These are phyloP conservation scores for Pinctada fucata DNA, from an alignment of 2,888 invertebrate genomes.

Conservation along the genomic window DNA sequence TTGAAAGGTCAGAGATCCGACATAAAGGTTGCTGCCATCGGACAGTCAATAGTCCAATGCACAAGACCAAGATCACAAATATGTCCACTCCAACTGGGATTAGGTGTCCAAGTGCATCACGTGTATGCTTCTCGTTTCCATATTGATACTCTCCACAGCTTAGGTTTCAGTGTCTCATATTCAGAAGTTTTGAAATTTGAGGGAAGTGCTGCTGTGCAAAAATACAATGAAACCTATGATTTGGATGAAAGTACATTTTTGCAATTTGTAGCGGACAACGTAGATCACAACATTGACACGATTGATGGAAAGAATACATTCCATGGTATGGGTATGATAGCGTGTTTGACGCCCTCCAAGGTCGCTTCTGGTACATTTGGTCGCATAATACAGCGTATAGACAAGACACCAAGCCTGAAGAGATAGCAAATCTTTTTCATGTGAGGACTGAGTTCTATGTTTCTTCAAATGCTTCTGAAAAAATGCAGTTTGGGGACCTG, in stretches of 20 bases:
- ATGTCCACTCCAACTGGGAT: slow-evolving; percentile 50
- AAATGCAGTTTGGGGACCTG: too few species aligned
- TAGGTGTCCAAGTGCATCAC: slow-evolving; percentile 50
- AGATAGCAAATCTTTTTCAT: too few species aligned
- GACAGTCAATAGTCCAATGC: slow-evolving; percentile 50
- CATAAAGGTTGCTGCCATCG: slow-evolving; percentile 44
- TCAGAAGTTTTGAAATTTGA: slow-evolving; percentile 50
- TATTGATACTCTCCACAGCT: slow-evolving; percentile 49
- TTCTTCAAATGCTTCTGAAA: too few species aligned
- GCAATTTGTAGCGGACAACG: slow-evolving; percentile 9
- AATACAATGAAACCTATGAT: too few species aligned
- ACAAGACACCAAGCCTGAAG: too few species aligned
- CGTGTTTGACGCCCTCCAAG: too few species aligned
- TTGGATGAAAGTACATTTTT: too few species aligned
- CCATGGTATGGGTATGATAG: slow-evolving; percentile 21
- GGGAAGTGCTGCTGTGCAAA: slow-evolving; percentile 50
- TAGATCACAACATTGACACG: slow-evolving; percentile 24
- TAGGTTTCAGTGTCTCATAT: slow-evolving; percentile 52
- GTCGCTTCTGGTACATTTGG: too few species aligned
- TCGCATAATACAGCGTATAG: too few species aligned
- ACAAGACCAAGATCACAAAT: slow-evolving; percentile 37
- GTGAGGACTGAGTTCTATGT: too few species aligned
- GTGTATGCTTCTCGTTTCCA: slow-evolving; percentile 47
- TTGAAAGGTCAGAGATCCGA: slow-evolving; percentile 32
- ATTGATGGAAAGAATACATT: slow-evolving; percentile 25